Evolutionary conservation across 2,113 vertebrate species (phyloP), one percentile per base, ranked within the genome.

Genomic region (Empidonax alnorum): DNA sequence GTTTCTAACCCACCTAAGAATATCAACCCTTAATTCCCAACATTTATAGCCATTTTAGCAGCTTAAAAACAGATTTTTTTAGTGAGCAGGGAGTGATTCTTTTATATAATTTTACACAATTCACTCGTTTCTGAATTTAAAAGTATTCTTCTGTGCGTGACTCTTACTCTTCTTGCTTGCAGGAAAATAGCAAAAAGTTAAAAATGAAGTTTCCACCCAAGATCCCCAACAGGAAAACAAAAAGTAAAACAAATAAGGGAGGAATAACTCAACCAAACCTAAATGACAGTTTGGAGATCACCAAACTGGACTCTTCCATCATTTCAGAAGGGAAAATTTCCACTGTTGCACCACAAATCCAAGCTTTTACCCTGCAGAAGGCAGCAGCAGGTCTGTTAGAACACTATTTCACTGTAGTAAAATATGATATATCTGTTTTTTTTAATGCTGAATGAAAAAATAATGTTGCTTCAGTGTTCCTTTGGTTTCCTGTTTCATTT

Each of bases 141-240:
- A 59, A 59, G 65, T 16, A 1, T 7, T 44, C n/a, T 30, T 53
- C 2, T 14, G 0, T 39, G 0, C 30, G 25, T 89, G 59, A 90
- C 79, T 84, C 49, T 92, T 50, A 6, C 35, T 92, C 33, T 86
- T 91, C 55, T 87, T 82, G 30, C 79, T 97, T 91, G 86, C 96
- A 99, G 99, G 99, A 99, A 95, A 99, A 99, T 95, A 99, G 99
- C 94, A 99, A 99, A 98, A 99, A 99, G 97, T 96, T 99, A 94
- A 99, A 99, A 98, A 99, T 99, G 99, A 99, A 99, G 98, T 99
- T 99, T 97, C 99, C 99, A 15, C 99, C 99, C 20, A 99, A 99
- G 98, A 99, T 99, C 84, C 99, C 99, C 44, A 99, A 99, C 97
- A 98, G 99, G 83, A 99, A 99, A 98, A 99, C 99, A 25, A 99